Conservation (phyloP, 2,113 vertebrate genomes). For the Microtus richardsoni region DNA sequence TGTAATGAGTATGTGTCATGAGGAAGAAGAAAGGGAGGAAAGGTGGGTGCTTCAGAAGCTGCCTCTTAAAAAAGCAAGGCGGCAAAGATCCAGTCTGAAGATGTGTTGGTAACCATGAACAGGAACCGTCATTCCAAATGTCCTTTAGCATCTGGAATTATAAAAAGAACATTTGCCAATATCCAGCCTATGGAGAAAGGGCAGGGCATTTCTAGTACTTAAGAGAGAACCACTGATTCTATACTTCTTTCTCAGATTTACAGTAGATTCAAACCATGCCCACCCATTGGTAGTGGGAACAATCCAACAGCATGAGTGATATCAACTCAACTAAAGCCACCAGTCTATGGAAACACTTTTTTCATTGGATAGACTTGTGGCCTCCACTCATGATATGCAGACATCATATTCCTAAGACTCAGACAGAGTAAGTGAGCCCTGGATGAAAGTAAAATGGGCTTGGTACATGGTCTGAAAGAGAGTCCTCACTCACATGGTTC, state of each 20-base stretch:
- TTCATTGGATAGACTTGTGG: not conserved
- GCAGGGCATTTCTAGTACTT: rapidly evolving
- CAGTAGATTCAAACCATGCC: not conserved
- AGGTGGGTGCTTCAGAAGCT: not conserved
- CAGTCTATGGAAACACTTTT: not conserved
- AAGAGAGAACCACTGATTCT: not conserved
- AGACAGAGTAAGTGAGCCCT: not conserved
- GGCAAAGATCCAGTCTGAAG: not conserved
- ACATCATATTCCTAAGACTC: not conserved
- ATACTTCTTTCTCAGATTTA: not conserved
- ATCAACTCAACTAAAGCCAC: not conserved
- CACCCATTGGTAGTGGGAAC: too few relatives aligned
- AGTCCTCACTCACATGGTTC: not conserved
- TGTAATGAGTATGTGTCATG: slow-evolving; percentile 28
- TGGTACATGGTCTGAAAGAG: not conserved
- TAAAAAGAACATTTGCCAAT: not conserved
- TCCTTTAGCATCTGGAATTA: not conserved
- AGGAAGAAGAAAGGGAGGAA: not conserved
- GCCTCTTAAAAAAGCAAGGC: not conserved
- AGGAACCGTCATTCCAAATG: not conserved
- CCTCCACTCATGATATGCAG: not conserved
- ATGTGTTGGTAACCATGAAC: not conserved
- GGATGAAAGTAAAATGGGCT: not conserved
- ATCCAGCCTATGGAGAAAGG: not conserved
- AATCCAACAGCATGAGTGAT: not conserved